Base-by-base conservation (phyloP, 2,113 vertebrate species). In the Petromus typicus region DNA sequence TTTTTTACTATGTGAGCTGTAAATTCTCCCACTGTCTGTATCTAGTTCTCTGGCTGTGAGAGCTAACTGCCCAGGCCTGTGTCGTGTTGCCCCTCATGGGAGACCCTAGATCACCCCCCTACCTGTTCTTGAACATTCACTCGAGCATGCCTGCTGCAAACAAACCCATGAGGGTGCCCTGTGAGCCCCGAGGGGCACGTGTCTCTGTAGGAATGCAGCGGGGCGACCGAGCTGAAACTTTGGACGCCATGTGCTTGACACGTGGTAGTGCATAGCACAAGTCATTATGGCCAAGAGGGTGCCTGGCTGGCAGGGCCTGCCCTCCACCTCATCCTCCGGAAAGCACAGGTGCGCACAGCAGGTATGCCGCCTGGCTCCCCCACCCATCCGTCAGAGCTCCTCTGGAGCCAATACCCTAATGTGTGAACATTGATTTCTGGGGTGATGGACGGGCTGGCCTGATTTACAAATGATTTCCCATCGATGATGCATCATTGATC, bases 361-460 rank as follows among this genome's bases (percentile, higher is more conserved):
- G 98, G 98, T 98, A 97, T 96, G 98, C 98, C 82, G 73, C n/a
- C 22, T 16, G 11, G 95, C 85, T 90, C 95, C 80, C 48, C 48
- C 63, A 12, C 81, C 61, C 96, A 98, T 98, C 97, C 94, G 97
- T 99, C 98, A 98, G 95, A 95, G 94, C 96, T 99, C 98, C 99
- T 98, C 98, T 99, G 99, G 99, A 99, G 98, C 98, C 99, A 99
- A 99, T 99, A 99, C 98, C 98, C 98, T 99, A 99, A 99, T 99
- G 99, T 99, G 99, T 99, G 99, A 99, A 99, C 99, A 99, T 99
- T 99, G 99, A 99, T 99, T 99, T 99, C 98, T 98, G 98, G 99
- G 98, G 98, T 95, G 98, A 98, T 94, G 2, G 98, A 78, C 86
- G 92, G 98, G 97, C 98, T 83, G 63, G 96, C 27, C 97, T 99